Evolutionary conservation across 2,888 invertebrate genomes (phyloP).

Genomic region (Ochropleura leucogaster): DNA sequence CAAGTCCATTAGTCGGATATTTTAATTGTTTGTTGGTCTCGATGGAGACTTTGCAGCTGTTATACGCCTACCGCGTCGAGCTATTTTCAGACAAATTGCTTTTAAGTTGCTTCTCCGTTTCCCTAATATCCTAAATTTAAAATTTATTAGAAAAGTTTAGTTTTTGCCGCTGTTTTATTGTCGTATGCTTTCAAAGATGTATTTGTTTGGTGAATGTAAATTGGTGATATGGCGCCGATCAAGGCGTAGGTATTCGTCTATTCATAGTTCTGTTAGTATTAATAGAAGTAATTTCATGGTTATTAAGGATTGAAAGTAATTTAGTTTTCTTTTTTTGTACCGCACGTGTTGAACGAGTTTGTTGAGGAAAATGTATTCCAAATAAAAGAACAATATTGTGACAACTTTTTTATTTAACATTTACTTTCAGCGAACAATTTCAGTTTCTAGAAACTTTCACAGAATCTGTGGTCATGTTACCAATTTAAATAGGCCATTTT

Average conservation of each 20-base stretch:
- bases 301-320: conserved; percentile 41
- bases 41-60: conserved; percentile 87
- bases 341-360: conserved; percentile 18
- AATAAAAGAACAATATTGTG: not conserved
- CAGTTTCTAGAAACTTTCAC: not conserved
- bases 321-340: conserved; percentile 8
- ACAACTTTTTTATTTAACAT: not conserved
- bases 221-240: conserved; percentile 31
- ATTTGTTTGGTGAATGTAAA: conserved; percentile 51
- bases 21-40: conserved; percentile 86
- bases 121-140: conserved; percentile 73
- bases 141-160: conserved; percentile 64
- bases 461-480: not conserved
- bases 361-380: conserved; percentile 27
- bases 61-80: conserved; percentile 82
- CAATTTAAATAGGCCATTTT: not conserved
- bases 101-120: conserved; percentile 82
- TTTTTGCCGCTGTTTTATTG: conserved; percentile 54
- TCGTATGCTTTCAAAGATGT: conserved; percentile 51
- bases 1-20: conserved; percentile 89
- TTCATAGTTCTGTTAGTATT: conserved; percentile 23
- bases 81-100: conserved; percentile 90
- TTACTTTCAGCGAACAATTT: not conserved
- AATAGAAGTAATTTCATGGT: conserved; percentile 47
- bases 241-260: conserved; percentile 20